These are phyloP conservation scores for Poeciliopsis turrubarensis DNA, from an alignment of 2,113 vertebrate species.

Conservation along the genomic window DNA sequence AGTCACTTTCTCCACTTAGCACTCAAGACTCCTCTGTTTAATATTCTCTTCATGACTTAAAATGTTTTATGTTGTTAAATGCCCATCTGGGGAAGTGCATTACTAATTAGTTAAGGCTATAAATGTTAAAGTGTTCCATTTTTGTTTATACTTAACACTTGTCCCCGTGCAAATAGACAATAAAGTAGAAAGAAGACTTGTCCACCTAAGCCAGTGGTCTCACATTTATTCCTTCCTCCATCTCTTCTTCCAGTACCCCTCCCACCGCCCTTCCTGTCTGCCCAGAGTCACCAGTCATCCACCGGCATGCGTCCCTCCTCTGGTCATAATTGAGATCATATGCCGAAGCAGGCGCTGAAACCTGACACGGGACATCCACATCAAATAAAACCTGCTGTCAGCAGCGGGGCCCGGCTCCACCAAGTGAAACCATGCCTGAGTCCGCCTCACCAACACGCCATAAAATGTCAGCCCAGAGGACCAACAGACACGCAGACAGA, in stretches of 20 bases:
- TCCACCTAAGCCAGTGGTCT: constrained; percentile 42
- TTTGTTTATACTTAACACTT: no score
- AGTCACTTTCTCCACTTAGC: constrained; percentile 5
- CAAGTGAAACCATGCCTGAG: constrained; percentile 75
- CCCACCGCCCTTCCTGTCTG: constrained; percentile 43
- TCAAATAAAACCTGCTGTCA: constrained; percentile 81
- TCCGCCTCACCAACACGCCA: constrained; percentile 68
- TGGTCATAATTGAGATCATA: constrained; percentile 82
- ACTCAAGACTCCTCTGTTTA: constrained; percentile 2
- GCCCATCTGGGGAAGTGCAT: no score
- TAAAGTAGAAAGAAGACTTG: not conserved
- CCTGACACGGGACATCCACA: constrained; percentile 77
- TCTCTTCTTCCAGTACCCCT: constrained; percentile 34
- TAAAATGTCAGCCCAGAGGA: constrained; percentile 67
- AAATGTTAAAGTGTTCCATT: no score
- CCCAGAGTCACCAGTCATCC: constrained; percentile 70
- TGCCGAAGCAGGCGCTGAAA: constrained; percentile 78
- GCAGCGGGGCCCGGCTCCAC: constrained; percentile 65
- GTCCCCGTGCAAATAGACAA: no score
- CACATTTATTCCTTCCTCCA: constrained; percentile 48
- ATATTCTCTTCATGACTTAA: constrained; percentile 10
- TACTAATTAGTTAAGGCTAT: no score
- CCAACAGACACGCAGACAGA: constrained; percentile 37
- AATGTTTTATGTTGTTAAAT: no score
- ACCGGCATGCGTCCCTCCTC: constrained; percentile 69